Conservation (phyloP, 2,113 vertebrate genomes). For the Pedionomus torquatus region DNA sequence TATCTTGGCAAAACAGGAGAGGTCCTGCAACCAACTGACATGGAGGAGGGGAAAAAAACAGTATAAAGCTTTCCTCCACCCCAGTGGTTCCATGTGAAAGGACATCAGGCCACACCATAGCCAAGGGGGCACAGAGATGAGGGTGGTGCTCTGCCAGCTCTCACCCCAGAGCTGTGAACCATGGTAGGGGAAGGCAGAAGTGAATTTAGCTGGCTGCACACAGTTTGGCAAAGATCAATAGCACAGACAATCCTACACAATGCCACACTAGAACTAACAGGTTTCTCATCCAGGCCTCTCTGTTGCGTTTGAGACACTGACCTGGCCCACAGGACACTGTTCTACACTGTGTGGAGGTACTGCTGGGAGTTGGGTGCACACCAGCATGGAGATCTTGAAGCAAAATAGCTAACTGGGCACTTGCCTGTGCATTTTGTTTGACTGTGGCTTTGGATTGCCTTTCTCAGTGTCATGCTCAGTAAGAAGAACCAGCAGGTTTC, state of each 20-base stretch:
- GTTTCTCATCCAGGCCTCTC: neutral
- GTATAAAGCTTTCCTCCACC: neutral
- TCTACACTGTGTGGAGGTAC: neutral
- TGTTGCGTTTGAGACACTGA: neutral
- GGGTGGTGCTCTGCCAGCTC: neutral
- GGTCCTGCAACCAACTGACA: neutral
- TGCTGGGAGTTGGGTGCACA: no score
- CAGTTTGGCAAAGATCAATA: neutral
- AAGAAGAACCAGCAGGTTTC: neutral
- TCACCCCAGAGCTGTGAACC: neutral
- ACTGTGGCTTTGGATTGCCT: neutral
- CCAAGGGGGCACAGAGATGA: neutral
- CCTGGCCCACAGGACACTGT: accelerated
- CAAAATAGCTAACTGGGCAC: neutral
- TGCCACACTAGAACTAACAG: neutral
- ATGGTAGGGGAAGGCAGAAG: neutral
- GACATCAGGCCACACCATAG: no score
- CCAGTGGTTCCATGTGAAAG: neutral
- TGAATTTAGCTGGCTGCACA: accelerated
- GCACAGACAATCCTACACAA: accelerated
- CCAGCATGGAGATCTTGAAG: neutral
- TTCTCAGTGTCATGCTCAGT: neutral
- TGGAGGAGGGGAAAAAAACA: neutral
- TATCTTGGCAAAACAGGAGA: neutral
- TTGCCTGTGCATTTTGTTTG: neutral